A percentile compares a stretch with the other conserved stretches of the same genome.
Conservation (phyloP, 1,140 invertebrate species). For the Eriosoma lanigerum region DNA sequence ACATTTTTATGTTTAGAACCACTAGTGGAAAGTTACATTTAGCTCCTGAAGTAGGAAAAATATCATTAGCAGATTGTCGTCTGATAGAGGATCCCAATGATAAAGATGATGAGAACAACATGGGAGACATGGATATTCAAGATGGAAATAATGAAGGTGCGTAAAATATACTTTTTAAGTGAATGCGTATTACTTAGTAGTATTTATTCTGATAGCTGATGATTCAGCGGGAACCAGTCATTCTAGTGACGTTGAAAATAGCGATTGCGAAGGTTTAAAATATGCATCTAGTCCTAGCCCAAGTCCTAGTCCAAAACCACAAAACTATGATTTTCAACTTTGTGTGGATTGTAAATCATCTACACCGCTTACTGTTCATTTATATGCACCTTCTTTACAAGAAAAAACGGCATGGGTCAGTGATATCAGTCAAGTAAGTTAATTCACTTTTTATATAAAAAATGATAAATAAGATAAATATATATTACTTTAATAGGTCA, state of each 20-base stretch:
- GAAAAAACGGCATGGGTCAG: constrained; percentile 94
- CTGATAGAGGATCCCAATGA: constrained; percentile 79
- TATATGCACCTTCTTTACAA: constrained; percentile 78
- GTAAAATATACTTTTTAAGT: constrained; percentile 50
- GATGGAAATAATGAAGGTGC: constrained; percentile 63
- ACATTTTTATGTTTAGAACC: neutral
- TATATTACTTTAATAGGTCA: too few relatives aligned
- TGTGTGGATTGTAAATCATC: constrained; percentile 73
- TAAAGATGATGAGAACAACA: constrained; percentile 45
- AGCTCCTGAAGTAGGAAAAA: constrained; percentile 78
- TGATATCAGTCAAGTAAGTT: constrained; percentile 76
- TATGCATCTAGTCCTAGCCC: constrained; percentile 39
- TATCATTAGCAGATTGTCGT: constrained; percentile 80
- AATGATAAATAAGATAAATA: neutral
- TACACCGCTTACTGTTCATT: constrained; percentile 67
- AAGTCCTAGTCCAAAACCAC: constrained; percentile 56
- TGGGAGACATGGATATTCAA: constrained; percentile 56
- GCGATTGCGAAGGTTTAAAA: constrained; percentile 48
- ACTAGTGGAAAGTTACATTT: constrained; percentile 82
- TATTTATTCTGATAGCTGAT: neutral
- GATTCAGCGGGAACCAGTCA: constrained; percentile 44
- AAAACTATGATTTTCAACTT: constrained; percentile 87
- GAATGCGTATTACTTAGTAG: neutral
- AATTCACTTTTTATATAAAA: neutral
- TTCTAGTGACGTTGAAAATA: constrained; percentile 40